These are phyloP conservation scores for Eucidaris tribuloides DNA, from an alignment of 35 echinoderm and acorn worm genomes.

Conservation along the genomic window DNA sequence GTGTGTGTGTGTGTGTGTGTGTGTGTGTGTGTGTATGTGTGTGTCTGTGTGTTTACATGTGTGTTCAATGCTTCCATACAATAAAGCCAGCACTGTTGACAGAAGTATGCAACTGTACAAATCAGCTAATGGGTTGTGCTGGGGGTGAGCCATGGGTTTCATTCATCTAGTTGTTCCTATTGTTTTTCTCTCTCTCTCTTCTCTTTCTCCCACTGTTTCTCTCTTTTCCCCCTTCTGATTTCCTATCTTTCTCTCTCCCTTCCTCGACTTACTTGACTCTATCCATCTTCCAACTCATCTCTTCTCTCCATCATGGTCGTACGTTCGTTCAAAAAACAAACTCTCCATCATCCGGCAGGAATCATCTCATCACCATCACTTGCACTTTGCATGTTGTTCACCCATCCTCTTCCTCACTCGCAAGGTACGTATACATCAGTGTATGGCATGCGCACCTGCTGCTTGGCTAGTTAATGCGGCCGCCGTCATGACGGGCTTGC, in stretches of 20 bases:
- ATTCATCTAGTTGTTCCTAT: neutral
- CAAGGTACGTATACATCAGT: constrained; percentile 79
- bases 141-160: neutral
- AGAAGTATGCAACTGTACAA: too few species aligned
- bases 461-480: too few species aligned
- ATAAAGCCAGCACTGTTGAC: too few species aligned
- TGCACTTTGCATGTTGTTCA: constrained; percentile 99
- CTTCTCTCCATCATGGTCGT: too few species aligned
- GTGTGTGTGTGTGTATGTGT: too few species aligned
- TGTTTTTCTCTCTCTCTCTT: neutral
- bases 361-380: constrained; percentile 80
- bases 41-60: too few species aligned
- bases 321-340: too few species aligned
- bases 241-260: neutral
- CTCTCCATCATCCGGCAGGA: constrained; percentile 51
- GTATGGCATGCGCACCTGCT: too few species aligned
- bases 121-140: too few species aligned
- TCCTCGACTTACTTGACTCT: neutral
- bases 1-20: too few species aligned
- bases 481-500: too few species aligned
- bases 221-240: neutral
- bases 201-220: neutral
- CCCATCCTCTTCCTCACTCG: constrained; percentile 85
- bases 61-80: too few species aligned
- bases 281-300: neutral